These are phyloP conservation scores for Scartelaos histophorus DNA, from an alignment of 2,113 vertebrate species.

Conservation along the genomic window DNA sequence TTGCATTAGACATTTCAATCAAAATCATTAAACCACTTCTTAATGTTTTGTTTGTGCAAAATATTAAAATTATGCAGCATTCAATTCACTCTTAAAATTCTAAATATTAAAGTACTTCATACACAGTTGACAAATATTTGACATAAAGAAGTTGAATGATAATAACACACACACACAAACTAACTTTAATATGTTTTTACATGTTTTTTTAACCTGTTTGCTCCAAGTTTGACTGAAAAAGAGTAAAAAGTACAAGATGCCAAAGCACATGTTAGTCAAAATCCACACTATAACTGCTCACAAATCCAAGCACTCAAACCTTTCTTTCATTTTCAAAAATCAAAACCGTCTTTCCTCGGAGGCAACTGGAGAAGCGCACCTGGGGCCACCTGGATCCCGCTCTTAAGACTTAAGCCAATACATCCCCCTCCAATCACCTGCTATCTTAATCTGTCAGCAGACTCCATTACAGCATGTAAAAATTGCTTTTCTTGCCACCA, in stretches of 20 bases:
- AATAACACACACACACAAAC: too few species aligned
- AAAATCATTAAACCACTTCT: too few species aligned
- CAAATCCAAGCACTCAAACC: slow-evolving; percentile 67
- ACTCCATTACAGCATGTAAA: slow-evolving; percentile 80
- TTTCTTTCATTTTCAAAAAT: slow-evolving; percentile 74
- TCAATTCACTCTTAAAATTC: too few species aligned
- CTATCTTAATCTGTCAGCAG: slow-evolving; percentile 87
- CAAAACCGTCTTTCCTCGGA: slow-evolving; percentile 64
- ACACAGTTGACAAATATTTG: too few species aligned
- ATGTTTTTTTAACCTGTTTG: too few species aligned
- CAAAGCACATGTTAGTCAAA: slow-evolving; percentile 60
- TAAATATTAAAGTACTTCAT: too few species aligned
- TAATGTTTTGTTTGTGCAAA: too few species aligned
- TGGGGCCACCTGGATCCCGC: slow-evolving; percentile 76
- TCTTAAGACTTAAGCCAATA: slow-evolving; percentile 77
- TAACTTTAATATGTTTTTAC: too few species aligned
- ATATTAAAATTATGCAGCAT: too few species aligned
- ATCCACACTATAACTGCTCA: slow-evolving; percentile 71
- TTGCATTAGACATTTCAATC: neutral
- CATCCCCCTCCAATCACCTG: slow-evolving; percentile 81
- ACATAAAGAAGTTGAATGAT: too few species aligned
- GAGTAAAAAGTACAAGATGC: too few species aligned
- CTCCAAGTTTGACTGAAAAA: too few species aligned
- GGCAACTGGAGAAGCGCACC: slow-evolving; percentile 65
- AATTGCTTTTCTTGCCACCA: slow-evolving; percentile 85